Evolutionary conservation across 2,888 invertebrate genomes (phyloP).

Genomic region (Ramazzottius varieornatus): DNA sequence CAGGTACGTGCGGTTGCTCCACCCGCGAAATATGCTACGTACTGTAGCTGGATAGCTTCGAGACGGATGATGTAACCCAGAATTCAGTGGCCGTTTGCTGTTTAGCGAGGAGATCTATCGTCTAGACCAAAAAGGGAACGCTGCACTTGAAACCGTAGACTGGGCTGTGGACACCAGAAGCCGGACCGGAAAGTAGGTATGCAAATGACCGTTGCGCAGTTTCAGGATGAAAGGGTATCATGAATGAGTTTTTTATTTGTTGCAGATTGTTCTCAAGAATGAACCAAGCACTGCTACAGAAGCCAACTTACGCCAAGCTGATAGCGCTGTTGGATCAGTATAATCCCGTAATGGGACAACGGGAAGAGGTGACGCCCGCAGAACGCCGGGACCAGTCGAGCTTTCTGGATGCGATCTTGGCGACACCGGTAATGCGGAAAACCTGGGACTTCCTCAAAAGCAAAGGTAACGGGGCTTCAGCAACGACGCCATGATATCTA

Average conservation of each 20-base stretch:
- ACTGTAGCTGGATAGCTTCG: no score
- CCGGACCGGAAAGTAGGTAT: neutral
- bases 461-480: conserved; percentile 25
- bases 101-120: neutral
- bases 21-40: no score
- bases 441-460: conserved; percentile 37
- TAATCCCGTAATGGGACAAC: conserved; percentile 39
- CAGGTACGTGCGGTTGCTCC: no score
- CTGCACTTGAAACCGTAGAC: neutral
- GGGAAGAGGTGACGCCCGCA: conserved; percentile 42
- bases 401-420: conserved; percentile 47
- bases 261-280: neutral
- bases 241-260: neutral
- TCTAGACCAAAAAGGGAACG: neutral
- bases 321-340: conserved; percentile 56
- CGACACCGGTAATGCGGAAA: conserved; percentile 44
- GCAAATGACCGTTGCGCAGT: neutral
- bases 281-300: neutral
- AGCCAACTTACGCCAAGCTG: conserved; percentile 33
- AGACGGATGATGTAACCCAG: no score
- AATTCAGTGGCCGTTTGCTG: neutral
- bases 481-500: neutral
- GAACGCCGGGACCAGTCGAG: conserved; percentile 49
- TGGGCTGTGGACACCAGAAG: neutral
- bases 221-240: neutral